Base-by-base conservation (phyloP, 2,113 vertebrate genomes). In the Recurvirostra avosetta region DNA sequence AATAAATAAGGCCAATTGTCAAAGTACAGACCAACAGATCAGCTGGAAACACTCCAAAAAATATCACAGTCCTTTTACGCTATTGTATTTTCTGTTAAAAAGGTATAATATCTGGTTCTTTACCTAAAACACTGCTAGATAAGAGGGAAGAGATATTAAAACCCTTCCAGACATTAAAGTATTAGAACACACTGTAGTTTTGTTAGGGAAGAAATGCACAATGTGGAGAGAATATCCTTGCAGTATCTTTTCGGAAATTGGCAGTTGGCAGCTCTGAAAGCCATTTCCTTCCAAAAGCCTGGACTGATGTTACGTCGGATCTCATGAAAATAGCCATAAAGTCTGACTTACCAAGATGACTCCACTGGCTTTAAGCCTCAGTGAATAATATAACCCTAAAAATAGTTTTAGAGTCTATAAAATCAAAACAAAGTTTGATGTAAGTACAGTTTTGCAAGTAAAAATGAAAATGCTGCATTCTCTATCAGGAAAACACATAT, bases 311-410 rank as follows among this genome's bases (percentile, higher is more conserved):
- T 92, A 86, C 86, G 71, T 88, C 40, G 59, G 92, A 84, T 95
- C 71, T 92, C 92, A 85, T 72, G 75, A 92, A 95, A 96, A 95
- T 53, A 96, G 79, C 92, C 92, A 59, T 78, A 67, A 94, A 94
- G 95, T 94, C 96, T 95, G 91, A 92, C 92, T 94, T 91, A 92
- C 79, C 45, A 85, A 86, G 62, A 63, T 86, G 86, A 86, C 85
- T 95, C 65, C 74, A 56, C 79, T 84, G 88, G 94, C 95, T 81
- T 95, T 85, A 63, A 89, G 84, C 88, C 50, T 43, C 53, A 65
- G 5, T 77, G 94, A 95, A 96, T 92, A 92, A 95, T 55, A 94
- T 59, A 90, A 89, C 38, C 76, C 94, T 94, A 86, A 88, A 71
- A 95, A 84, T 85, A 86, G 65, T 41, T 61, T 72, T 55, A 81